Evolutionary conservation across 2,113 vertebrate genomes (phyloP).

Genomic region (Paramormyrops kingsleyae): DNA sequence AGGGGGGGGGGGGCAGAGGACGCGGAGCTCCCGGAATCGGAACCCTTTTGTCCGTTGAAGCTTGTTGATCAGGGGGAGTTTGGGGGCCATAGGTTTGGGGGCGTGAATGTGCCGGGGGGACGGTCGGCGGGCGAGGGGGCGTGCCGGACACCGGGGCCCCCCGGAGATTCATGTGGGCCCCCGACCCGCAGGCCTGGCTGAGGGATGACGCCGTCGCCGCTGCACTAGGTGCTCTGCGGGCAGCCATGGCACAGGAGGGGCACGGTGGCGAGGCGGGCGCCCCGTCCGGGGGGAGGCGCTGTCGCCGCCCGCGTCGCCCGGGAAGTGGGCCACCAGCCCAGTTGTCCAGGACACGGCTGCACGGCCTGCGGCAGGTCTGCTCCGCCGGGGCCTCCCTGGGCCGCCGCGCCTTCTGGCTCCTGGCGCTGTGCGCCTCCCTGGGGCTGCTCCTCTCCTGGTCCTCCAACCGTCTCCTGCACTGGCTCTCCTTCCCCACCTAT

Average conservation of each 20-base stretch:
- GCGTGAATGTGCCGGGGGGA: background rate
- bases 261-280: constrained; percentile 51
- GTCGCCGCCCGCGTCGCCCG: constrained; percentile 36
- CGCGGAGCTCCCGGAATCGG: constrained; percentile 8
- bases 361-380: constrained; percentile 81
- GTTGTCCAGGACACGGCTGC: constrained; percentile 67
- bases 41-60: background rate
- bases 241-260: constrained; percentile 64
- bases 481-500: constrained; percentile 90
- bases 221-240: constrained; percentile 59
- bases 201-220: constrained; percentile 62
- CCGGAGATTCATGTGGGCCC: constrained; percentile 66
- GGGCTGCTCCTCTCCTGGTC: constrained; percentile 90
- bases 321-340: constrained; percentile 53
- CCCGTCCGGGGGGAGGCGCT: background rate
- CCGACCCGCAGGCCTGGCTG: constrained; percentile 58
- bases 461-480: constrained; percentile 86
- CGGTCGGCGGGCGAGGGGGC: constrained; percentile 30
- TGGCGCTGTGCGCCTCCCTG: constrained; percentile 83
- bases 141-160: constrained; percentile 46
- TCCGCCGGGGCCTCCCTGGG: constrained; percentile 64
- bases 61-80: background rate
- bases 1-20: background rate
- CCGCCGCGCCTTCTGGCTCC: constrained; percentile 80
- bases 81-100: background rate